phyloP scores from a whole-genome alignment of 2,113 vertebrate species.

The Salvator merianae region DNA sequence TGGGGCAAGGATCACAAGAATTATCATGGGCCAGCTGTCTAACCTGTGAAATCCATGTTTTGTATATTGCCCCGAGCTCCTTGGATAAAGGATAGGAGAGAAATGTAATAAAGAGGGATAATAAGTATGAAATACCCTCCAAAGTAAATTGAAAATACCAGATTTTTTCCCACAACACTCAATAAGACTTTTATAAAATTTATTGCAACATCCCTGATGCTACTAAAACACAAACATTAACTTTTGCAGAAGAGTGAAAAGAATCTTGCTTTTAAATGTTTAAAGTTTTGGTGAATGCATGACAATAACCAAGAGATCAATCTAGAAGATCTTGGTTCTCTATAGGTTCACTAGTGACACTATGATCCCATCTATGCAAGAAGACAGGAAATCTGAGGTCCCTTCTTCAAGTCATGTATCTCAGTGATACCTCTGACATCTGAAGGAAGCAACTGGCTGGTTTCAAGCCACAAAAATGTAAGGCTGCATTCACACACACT shows the following conservation, averaged over 20 bases:
- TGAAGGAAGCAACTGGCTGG: no score
- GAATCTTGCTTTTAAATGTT: background rate
- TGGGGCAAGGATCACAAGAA: no score
- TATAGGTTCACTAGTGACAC: no score
- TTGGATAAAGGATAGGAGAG: background rate
- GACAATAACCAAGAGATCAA: background rate
- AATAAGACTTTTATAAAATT: background rate
- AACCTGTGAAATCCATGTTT: no score
- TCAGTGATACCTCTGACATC: no score
- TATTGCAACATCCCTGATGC: background rate
- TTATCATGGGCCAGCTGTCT: no score
- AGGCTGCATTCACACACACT: no score
- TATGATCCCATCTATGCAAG: no score
- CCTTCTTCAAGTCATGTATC: no score
- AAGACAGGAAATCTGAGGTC: no score
- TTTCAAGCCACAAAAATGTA: no score
- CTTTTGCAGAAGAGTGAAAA: background rate
- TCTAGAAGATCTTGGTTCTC: no score
- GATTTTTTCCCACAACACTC: background rate
- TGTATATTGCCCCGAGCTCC: background rate
- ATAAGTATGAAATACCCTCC: background rate
- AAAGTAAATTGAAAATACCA: background rate
- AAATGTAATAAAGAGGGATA: background rate
- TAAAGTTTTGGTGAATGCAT: background rate
- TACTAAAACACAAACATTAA: background rate